Evolutionary conservation across 2,113 vertebrate genomes (phyloP).

Genomic region (Butorides virescens): DNA sequence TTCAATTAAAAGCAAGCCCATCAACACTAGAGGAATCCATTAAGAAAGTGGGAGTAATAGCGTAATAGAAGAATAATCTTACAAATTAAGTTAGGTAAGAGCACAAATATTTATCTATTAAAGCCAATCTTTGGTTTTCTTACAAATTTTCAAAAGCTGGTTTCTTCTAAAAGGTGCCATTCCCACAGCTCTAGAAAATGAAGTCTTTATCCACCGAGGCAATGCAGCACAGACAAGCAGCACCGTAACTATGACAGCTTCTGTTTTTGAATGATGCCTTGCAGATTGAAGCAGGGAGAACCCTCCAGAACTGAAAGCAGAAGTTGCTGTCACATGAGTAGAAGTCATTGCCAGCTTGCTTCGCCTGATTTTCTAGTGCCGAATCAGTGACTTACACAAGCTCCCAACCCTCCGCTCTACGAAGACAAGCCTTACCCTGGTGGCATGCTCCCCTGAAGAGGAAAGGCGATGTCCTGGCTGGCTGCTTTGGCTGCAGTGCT

Average conservation of each 20-base stretch:
- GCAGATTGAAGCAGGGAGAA: neutral
- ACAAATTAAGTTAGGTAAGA: neutral
- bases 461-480: neutral
- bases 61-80: constrained; percentile 14
- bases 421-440: neutral
- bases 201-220: neutral
- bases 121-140: neutral
- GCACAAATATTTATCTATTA: neutral
- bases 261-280: neutral
- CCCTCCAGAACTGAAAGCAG: neutral
- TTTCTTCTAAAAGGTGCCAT: neutral
- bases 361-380: neutral
- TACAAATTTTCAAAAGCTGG: neutral
- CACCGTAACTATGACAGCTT: neutral
- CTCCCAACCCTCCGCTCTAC: neutral
- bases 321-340: neutral
- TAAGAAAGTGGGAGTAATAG: neutral
- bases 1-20: constrained; percentile 28
- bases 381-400: neutral
- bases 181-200: neutral
- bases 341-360: neutral
- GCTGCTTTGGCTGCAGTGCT: neutral
- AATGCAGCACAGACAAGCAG: neutral
- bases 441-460: neutral
- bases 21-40: neutral